Base-by-base conservation (phyloP, 2,113 vertebrate genomes). In the Ophthalmolycus amberensis region DNA sequence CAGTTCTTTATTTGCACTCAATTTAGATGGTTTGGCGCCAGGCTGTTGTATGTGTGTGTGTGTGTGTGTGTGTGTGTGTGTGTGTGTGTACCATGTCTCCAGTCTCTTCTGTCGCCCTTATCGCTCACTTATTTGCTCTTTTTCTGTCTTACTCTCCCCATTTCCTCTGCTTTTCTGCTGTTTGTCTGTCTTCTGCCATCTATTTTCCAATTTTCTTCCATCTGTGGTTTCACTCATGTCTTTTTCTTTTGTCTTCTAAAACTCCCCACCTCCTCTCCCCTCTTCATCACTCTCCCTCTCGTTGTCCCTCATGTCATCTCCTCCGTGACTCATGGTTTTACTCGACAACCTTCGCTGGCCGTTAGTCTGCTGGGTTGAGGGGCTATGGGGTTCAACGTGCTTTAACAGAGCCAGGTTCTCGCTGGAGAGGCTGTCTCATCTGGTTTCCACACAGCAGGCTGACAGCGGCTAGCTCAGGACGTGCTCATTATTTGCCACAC, bases 1-100 rank as follows among this genome's bases (percentile, higher is more conserved):
- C 80, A 67, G 75, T 84, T 82, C 88, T 90, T 88, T 90, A 85
- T 93, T 90, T 90, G 74, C 56, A 73, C 86, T 92, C 84, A 86
- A 84, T 88, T 92, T 86, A 89, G 90, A 80, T 82, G 40, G 46
- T 91, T 87, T 85, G 77, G 84, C 32, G 40, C 37, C 63, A 67
- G 72, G 63, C 72, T 85, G 86, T 37, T 63, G 77, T 78, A 63
- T 88, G 54, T 73, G 38, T 59, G 38, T 71, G 63, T 52, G 22
- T 66, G 16, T 54, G 56, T 68, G 8, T 65, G 52, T 80, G 62
- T 85, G 89, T 75, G 40, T 58, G 56, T 58, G 25, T 9, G 10
- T 2, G 25, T 4, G 18, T 62, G 29, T 62, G 59, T 37, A 16
- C 65, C 85, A 63, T 79, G 72, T 80, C 10, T 79, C 50, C 22